A percentile compares a stretch with the other conserved stretches of the same genome.
Conservation (phyloP, 2,113 vertebrate genomes). For the Fukomys damarensis region DNA sequence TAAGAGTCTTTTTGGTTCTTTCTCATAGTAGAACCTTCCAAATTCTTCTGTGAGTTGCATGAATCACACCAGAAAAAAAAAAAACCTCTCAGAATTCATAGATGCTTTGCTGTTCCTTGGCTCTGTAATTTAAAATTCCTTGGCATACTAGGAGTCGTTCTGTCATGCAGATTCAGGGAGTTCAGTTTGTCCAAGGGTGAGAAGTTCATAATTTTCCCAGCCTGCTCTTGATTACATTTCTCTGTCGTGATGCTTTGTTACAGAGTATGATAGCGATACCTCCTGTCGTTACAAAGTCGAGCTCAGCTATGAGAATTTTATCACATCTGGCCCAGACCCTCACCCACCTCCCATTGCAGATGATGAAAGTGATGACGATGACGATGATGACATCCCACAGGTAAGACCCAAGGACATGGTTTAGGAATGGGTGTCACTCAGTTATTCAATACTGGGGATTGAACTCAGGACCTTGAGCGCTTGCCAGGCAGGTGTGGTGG, state of each 20-base stretch:
- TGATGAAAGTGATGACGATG: conserved; percentile 97
- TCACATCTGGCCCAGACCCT: conserved; percentile 95
- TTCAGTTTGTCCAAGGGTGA: neutral
- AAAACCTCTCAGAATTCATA: conserved; percentile 12
- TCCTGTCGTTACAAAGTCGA: conserved; percentile 97
- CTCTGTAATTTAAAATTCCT: neutral
- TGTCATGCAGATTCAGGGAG: neutral
- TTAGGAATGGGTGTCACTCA: accelerated
- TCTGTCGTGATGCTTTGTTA: neutral
- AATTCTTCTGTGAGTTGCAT: conserved; percentile 28
- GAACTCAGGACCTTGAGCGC: no score
- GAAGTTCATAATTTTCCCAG: neutral
- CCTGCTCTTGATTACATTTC: neutral
- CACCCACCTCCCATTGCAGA: conserved; percentile 95
- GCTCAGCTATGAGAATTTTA: conserved; percentile 97
- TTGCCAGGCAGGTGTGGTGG: no score
- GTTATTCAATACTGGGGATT: no score
- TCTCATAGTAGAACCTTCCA: neutral
- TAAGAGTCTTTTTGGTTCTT: neutral
- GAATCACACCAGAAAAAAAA: neutral
- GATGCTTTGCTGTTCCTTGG: neutral
- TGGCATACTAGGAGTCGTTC: neutral
- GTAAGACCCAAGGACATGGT: conserved; percentile 79
- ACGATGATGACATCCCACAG: conserved; percentile 95
- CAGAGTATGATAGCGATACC: conserved; percentile 97